Base-by-base conservation (phyloP, 2,113 vertebrate genomes). In the Pangasianodon hypophthalmus region DNA sequence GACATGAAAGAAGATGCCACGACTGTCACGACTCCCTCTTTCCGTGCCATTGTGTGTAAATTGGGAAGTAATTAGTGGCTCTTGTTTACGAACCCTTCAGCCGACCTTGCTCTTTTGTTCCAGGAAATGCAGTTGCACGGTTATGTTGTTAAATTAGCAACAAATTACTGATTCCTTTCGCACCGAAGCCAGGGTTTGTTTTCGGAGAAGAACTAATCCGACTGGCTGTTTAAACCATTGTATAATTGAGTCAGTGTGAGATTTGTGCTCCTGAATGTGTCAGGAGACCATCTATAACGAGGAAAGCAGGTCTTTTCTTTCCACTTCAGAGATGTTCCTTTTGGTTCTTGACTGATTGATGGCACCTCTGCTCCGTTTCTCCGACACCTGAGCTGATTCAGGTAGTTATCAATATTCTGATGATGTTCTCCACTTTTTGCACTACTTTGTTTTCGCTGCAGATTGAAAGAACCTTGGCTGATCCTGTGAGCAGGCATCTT, bases 401-500 rank as follows among this genome's bases (percentile, higher is more conserved):
- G 62, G 62, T 24, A 9, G 29, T 54, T 1, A 50, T 81, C 48
- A 18, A 64, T 21, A n/a, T 24, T 58, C 32, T 11, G 52, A 67
- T n/a, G 3, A 37, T 16, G 9, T 41, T 62, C 24, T 16, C 26
- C n/a, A 48, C 77, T 19, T 13, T 50, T 4, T 87, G 52, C 58
- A 24, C 58, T 6, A 24, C 19, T 60, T 6, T 60, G 18, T 14
- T 32, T 32, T 16, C 13, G 3, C 62, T 11, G 46, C 67, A 41
- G 19, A 41, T 9, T 71, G 32, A 41, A 10, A 29, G 29, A 44
- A 50, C 88, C 86, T 86, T 92, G 81, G 95, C 95, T 96, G 96
- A 92, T 93, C 96, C 95, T 96, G 96, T 97, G 97, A 96, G 97
- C 97, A 98, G 97, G 97, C 97, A 98, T 98, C 97, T 98, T 97